Base-by-base conservation (phyloP, 1,140 invertebrate genomes). In the Dendrolimus punctatus region DNA sequence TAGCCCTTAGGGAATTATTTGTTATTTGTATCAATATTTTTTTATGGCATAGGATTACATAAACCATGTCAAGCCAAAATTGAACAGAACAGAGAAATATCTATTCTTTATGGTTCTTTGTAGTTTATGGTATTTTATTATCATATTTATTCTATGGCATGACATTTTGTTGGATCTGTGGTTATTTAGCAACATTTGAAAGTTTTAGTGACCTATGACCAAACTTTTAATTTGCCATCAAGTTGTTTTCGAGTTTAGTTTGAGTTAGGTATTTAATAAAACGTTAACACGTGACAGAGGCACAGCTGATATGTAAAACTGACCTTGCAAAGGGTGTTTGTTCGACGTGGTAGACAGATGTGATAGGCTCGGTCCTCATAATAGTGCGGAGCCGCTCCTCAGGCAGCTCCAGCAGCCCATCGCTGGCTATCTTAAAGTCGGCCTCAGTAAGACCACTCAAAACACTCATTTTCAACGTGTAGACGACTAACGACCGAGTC, bases 281-380 rank as follows among this genome's bases (percentile, higher is more conserved):
- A 50, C 53, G 46, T 36, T 55, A 50, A 51, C 6, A 43, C 51
- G 51, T 61, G 39, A 50, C 43, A 51, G 48, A 44, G 40, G 39
- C 7, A 56, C 40, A 48, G 40, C 39, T 23, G 23, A n/a, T 38
- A 8, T 6, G 50, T 10, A 45, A 49, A 36, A 63, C 73, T 74
- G 60, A 92, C 91, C 91, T 91, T 88, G 91, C 91, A 88, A 92
- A 91, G 64, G 91, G 91, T 76, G 90, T 91, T 73, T 91, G 91
- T 72, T 92, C 91, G 66, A 92, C 90, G 74, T 91, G 88, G 79
- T 92, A 92, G 55, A 91, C 88, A 67, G 90, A 89, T 62, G 89
- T 89, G 78, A 92, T 91, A 58, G 90, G 89, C 70, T 90, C 89
- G 67, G 87, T 86, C 57, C 90, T 90, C 66, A 92, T 87, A 64